Percentiles rank a stretch among this genome's conserved stretches.
phyloP scores from a whole-genome alignment of 2,888 invertebrate genomes.

The Dione juno region DNA sequence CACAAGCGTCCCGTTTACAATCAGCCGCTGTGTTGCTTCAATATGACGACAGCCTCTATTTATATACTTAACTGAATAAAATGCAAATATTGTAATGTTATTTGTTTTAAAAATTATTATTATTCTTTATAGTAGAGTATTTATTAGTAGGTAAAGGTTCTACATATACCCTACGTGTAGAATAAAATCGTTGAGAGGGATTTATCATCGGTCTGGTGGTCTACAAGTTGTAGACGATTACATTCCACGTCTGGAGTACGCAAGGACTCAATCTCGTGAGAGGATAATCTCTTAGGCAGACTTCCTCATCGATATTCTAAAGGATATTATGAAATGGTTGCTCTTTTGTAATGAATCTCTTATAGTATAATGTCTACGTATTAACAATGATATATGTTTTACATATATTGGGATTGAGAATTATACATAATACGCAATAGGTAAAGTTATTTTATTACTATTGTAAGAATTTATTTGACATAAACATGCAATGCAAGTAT shows the following conservation, averaged over 20 bases:
- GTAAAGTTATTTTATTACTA: too few species aligned
- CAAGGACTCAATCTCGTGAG: conserved; percentile 56
- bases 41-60: too few species aligned
- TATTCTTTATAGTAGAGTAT: too few species aligned
- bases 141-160: too few species aligned
- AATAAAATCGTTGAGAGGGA: conserved; percentile 21
- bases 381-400: not conserved
- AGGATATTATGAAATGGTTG: conserved; percentile 50
- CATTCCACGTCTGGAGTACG: conserved; percentile 38
- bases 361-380: conserved; percentile 1
- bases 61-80: not conserved
- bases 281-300: conserved; percentile 69
- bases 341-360: conserved; percentile 27
- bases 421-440: too few species aligned
- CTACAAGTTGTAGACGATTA: conserved; percentile 38
- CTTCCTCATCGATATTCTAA: conserved; percentile 55
- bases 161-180: too few species aligned
- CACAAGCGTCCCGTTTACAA: too few species aligned
- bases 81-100: not conserved
- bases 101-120: too few species aligned
- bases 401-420: not conserved
- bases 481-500: too few species aligned
- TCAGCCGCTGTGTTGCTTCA: too few species aligned
- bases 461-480: too few species aligned
- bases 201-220: conserved; percentile 34